A percentile compares a stretch with the other conserved stretches of the same genome.
Evolutionary conservation across 2,113 vertebrate genomes (phyloP).

Genomic region (Ivindomyrus marchei): DNA sequence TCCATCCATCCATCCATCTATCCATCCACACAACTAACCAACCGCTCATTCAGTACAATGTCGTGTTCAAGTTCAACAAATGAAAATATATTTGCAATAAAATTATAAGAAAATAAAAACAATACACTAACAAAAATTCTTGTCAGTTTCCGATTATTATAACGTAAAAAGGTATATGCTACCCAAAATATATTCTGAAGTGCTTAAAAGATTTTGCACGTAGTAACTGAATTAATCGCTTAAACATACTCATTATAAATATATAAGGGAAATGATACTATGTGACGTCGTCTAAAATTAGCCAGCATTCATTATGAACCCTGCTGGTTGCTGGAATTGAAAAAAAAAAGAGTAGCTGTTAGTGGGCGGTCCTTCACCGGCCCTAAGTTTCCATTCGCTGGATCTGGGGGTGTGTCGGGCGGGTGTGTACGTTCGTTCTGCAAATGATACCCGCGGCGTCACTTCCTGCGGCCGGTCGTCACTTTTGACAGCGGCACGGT

Average conservation of each 20-base stretch:
- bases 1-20: neutral
- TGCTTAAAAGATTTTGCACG: neutral
- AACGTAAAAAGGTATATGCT: neutral
- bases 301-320: neutral
- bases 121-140: neutral
- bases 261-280: neutral
- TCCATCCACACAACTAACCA: neutral
- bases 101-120: neutral
- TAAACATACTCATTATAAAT: neutral
- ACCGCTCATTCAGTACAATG: neutral
- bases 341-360: neutral
- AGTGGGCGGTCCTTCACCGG: neutral
- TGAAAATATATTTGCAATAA: neutral
- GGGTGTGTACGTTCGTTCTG: conserved; percentile 33
- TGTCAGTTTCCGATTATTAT: neutral
- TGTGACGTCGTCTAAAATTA: neutral
- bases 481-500: conserved; percentile 58
- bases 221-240: neutral
- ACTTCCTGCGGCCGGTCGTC: conserved; percentile 40
- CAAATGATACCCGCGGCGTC: conserved; percentile 31
- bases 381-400: conserved; percentile 43
- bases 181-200: neutral
- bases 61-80: neutral
- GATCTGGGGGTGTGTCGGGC: conserved; percentile 54
- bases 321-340: neutral